These are phyloP conservation scores for Calidris pygmaea DNA, from an alignment of 2,113 vertebrate genomes.

Conservation along the genomic window DNA sequence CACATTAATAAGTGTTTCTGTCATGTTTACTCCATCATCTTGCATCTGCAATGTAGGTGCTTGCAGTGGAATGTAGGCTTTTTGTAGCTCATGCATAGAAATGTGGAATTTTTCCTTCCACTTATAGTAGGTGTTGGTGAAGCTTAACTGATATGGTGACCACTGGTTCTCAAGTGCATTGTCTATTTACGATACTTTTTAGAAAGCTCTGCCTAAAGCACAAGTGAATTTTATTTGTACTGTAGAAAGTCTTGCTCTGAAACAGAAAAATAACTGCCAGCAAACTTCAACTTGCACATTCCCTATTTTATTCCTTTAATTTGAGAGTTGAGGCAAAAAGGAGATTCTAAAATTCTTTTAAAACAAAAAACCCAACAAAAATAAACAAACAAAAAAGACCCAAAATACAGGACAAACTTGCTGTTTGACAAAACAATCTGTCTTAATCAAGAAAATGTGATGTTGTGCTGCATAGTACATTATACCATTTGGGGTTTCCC, in stretches of 20 bases:
- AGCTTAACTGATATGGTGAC: neutral
- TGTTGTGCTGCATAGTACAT: neutral
- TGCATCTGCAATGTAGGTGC: neutral
- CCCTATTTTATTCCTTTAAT: neutral
- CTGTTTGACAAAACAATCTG: no score
- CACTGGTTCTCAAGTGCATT: neutral
- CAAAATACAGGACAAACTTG: neutral
- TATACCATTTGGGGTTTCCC: neutral
- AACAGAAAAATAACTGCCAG: neutral
- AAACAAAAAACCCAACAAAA: neutral
- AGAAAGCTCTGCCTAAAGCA: neutral
- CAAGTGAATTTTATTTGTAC: neutral
- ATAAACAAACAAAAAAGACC: accelerated
- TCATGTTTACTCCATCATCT: neutral
- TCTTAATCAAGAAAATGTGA: neutral
- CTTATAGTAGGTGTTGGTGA: neutral
- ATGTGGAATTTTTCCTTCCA: neutral
- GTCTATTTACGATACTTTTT: neutral
- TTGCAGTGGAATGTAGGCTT: neutral
- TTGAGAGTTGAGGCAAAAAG: neutral
- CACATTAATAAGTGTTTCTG: neutral
- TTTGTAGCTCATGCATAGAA: neutral
- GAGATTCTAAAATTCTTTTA: neutral
- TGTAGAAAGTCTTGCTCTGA: neutral
- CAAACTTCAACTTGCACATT: neutral